Percentiles rank a stretch among this genome's conserved stretches.
Evolutionary conservation across 2,888 invertebrate species (phyloP).

Genomic region (Epiblema foenella): DNA sequence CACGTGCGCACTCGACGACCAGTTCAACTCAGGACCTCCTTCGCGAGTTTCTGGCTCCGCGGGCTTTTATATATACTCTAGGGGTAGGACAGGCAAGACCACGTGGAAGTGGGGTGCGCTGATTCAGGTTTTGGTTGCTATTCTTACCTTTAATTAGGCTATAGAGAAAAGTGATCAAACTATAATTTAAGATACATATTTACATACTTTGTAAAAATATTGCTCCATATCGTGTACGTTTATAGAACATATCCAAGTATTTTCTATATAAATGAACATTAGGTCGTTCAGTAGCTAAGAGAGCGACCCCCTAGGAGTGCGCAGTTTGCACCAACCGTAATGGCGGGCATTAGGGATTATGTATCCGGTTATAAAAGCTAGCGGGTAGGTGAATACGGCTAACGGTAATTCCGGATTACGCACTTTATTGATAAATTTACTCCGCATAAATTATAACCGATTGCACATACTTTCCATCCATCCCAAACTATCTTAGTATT

Average conservation of each 20-base stretch:
- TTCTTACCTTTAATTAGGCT: no score
- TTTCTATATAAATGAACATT: not conserved
- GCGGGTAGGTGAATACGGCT: constrained; percentile 52
- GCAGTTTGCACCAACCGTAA: constrained; percentile 43
- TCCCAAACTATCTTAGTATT: not conserved
- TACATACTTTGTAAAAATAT: not conserved
- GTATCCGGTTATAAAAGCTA: constrained; percentile 54
- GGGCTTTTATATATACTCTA: no score
- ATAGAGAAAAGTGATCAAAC: no score
- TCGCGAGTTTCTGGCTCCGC: no score
- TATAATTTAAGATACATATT: no score
- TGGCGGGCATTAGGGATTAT: constrained; percentile 51
- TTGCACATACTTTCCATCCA: constrained; percentile 1
- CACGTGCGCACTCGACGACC: no score
- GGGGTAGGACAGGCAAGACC: no score
- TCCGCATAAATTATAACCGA: constrained; percentile 12
- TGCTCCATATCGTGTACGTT: not conserved
- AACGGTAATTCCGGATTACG: constrained; percentile 45
- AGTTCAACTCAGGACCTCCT: no score
- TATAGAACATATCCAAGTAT: not conserved
- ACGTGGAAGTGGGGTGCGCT: no score
- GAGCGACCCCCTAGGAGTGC: constrained; percentile 2
- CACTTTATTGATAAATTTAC: constrained; percentile 36
- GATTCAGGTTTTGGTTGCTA: no score
- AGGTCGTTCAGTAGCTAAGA: constrained; percentile 4